Evolutionary conservation across 2,888 invertebrate genomes (phyloP).

Genomic region (Macrosoma leucophasiata): DNA sequence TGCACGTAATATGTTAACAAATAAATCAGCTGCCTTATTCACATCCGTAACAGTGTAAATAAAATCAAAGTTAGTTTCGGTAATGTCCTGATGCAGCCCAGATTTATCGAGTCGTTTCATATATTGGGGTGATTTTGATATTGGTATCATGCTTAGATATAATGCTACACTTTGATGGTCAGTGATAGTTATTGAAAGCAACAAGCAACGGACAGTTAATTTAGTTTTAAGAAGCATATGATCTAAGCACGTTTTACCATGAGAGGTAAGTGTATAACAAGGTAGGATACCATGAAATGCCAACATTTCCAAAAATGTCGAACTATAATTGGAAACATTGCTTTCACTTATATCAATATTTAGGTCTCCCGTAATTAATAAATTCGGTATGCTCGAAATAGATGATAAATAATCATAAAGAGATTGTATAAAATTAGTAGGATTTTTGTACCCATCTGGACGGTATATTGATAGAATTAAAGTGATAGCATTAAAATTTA

Average conservation of each 20-base stretch:
- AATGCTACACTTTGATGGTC: slow-evolving; percentile 10
- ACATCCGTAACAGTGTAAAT: slow-evolving; percentile 1
- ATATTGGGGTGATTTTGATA: not conserved
- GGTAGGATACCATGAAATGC: slow-evolving; percentile 24
- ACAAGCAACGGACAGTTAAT: not conserved
- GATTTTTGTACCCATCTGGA: slow-evolving; percentile 10
- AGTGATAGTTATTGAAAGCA: slow-evolving; percentile 5
- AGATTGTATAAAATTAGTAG: slow-evolving; percentile 9
- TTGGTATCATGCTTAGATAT: slow-evolving; percentile 3
- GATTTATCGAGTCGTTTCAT: not conserved
- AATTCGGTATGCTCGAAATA: slow-evolving; percentile 12
- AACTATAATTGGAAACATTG: not conserved
- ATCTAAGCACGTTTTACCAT: slow-evolving; percentile 20
- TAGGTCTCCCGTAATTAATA: slow-evolving; percentile 24
- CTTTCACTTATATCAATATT: slow-evolving; percentile 20
- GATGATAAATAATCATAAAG: slow-evolving; percentile 6
- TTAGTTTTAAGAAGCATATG: slow-evolving; percentile 23
- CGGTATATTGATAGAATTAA: slow-evolving; percentile 18
- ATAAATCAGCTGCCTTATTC: not conserved
- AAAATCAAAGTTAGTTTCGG: too few species aligned
- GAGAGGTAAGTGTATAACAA: slow-evolving; percentile 17
- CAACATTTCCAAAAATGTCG: slow-evolving; percentile 20
- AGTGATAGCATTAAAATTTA: slow-evolving; percentile 6
- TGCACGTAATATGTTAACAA: not conserved
- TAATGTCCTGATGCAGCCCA: too few species aligned